Base-by-base conservation (phyloP, 2,888 invertebrate species). In the Amphimallon solstitiale region DNA sequence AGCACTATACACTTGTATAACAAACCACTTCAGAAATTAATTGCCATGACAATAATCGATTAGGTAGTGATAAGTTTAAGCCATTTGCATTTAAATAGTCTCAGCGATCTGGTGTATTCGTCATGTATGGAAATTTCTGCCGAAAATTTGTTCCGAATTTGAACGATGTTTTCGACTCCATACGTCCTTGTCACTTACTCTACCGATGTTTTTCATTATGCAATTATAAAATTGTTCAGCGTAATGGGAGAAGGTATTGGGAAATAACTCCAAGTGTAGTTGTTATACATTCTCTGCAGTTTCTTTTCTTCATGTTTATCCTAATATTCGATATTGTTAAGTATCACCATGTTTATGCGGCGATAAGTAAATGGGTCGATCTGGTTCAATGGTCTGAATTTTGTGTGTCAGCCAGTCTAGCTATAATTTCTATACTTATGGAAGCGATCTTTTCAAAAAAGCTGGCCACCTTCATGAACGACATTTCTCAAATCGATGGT, bases 141-240 rank as follows among this genome's bases (percentile, higher is more conserved):
- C 10, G 10, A 35, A 38, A 21, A 21, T 56, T 14, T n/a, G 10
- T 15, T 6, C 14, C 43, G 2, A 38, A 38, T 7, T 15, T 19
- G 38, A 9, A 14, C 9, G 59, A 59, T n/a, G 45, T 59, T 5
- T 59, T 59, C 34, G 59, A 34, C 23, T 43, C 29, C 2, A 29
- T 59, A 3, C 43, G 9, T 1, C 59, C 59, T 1, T 34, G 43
- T 4, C 14, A 45, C 29, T 14, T 15, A 1, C 23, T 17, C 23
- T 43, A 29, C 1, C 17, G 45, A 5, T 23, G 43, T 2, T 10
- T 59, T 10, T 21, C 43, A 2, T 10, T 23, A 10, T 40, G 17
- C 12, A 45, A 40, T 14, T 59, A 40, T 10, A 43, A 43, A 34
- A 17, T 45, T 9, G 45, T 34, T 15, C 19, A 10, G 23, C n/a